Evolutionary conservation across 2,888 invertebrate genomes (phyloP), one percentile per base, ranked within the genome.

Genomic region (Sphecodes monilicornis): DNA sequence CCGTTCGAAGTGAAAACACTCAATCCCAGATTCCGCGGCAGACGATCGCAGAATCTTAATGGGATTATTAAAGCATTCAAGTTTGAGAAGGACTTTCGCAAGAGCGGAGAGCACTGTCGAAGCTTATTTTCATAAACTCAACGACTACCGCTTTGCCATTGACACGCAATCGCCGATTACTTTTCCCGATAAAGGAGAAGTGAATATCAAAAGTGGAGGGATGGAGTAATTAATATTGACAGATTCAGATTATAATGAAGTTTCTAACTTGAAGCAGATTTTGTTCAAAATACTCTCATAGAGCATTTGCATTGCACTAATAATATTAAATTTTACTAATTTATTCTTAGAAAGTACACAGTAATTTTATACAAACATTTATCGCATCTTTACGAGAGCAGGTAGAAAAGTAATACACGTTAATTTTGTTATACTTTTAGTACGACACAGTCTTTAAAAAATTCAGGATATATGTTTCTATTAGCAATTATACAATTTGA

Each of bases 11-110:
- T 18, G 60, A 78, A 78, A 78, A 78, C 78, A 78, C 36, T 64
- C 78, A n/a, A 78, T 72, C 46, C 60, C 60, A 32, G 64, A 72
- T 64, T 72, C 72, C 71, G 22, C 64, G 26, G 36, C 57, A 46
- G 36, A 77, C 60, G 64, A 32, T 46, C 36, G 26, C 46, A 43
- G 78, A 60, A 72, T 60, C 43, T 57, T 79, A 75, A 75, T 79
- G 69, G 79, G 68, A 79, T 79, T 69, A 79, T 75, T 79, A 79
- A 68, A 57, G 46, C 54, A 69, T 69, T 57, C 54, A 41, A 13
- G 41, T 57, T 13, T 36, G 26, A 16, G 39, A 43, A 75, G 13
- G 22, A 43, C 18, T 43, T 43, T 29, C 74, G 26, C 54, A 22
- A 68, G 66, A 79, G 66, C 41, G 32, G 41, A 29, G 16, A 50